Percentiles rank a stretch among this genome's conserved stretches.
Conservation (phyloP, 2,797 vertebrate species). For the Dendrocincla fuliginosa region DNA sequence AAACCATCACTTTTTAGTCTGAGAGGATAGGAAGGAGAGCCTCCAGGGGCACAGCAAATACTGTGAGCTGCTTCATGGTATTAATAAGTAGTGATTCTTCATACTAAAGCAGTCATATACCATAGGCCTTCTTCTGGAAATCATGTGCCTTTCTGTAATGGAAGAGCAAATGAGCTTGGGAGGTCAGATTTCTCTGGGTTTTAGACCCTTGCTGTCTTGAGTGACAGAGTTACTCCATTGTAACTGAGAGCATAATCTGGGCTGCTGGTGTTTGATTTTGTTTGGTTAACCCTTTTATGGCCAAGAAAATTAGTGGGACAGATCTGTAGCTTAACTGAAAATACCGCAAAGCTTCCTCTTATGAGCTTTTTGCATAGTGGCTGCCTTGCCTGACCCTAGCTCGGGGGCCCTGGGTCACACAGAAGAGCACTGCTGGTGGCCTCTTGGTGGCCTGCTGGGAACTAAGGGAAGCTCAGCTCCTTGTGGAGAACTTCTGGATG, state of each 20-base stretch:
- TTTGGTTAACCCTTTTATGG: not conserved
- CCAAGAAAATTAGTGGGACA: not conserved
- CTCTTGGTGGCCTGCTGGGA: not conserved
- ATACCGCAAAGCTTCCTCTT: not conserved
- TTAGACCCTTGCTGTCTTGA: not conserved
- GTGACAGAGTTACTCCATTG: not conserved
- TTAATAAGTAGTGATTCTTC: not conserved
- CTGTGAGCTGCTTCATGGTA: not conserved
- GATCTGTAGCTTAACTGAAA: not conserved
- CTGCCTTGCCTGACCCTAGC: not conserved
- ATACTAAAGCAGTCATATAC: rapidly evolving
- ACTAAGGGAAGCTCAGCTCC: not conserved
- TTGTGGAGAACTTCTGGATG: not conserved
- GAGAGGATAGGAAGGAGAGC: not conserved
- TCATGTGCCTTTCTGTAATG: not conserved
- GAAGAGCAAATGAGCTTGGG: not conserved
- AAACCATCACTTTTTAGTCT: not conserved
- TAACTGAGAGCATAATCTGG: not conserved
- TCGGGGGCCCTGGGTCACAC: not conserved
- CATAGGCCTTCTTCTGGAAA: not conserved
- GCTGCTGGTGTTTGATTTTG: not conserved
- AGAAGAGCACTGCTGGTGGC: not conserved
- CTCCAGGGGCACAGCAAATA: not conserved
- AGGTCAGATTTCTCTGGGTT: not conserved
- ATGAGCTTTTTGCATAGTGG: not conserved